phyloP scores from a whole-genome alignment of 2,888 invertebrate genomes.

The Ormyrus pomaceus region DNA sequence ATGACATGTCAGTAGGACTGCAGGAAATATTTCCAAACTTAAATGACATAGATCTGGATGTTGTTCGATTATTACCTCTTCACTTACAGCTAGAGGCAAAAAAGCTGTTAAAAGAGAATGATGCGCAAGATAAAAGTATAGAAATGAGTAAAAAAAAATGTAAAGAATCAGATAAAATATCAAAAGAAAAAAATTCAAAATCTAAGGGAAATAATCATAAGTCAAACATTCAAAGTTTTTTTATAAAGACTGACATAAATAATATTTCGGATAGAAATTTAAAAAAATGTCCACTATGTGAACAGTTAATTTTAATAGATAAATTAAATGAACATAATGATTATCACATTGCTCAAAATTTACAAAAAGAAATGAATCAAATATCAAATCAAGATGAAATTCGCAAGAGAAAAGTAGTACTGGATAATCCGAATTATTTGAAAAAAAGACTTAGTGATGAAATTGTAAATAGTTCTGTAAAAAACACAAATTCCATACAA shows the following conservation, averaged over 20 bases:
- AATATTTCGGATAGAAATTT: constrained; percentile 70
- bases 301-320: constrained; percentile 79
- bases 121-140: constrained; percentile 20
- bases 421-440: constrained; percentile 16
- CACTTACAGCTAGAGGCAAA: constrained; percentile 72
- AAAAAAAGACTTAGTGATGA: constrained; percentile 55
- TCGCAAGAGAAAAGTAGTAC: constrained; percentile 33
- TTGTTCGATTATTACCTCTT: constrained; percentile 73
- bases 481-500: constrained; percentile 42
- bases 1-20: constrained; percentile 58
- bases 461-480: neutral
- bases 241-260: constrained; percentile 72
- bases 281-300: constrained; percentile 83
- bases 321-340: constrained; percentile 87
- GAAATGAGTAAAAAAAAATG: constrained; percentile 53
- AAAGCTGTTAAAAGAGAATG: constrained; percentile 58
- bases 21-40: constrained; percentile 76
- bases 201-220: constrained; percentile 52
- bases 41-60: constrained; percentile 72
- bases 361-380: constrained; percentile 82
- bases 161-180: constrained; percentile 55
- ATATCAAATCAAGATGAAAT: constrained; percentile 7
- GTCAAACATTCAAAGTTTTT: constrained; percentile 73
- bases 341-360: constrained; percentile 88
- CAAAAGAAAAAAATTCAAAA: constrained; percentile 58